Base-by-base conservation (phyloP, 2,797 vertebrate species). In the Sebastes jordani region DNA sequence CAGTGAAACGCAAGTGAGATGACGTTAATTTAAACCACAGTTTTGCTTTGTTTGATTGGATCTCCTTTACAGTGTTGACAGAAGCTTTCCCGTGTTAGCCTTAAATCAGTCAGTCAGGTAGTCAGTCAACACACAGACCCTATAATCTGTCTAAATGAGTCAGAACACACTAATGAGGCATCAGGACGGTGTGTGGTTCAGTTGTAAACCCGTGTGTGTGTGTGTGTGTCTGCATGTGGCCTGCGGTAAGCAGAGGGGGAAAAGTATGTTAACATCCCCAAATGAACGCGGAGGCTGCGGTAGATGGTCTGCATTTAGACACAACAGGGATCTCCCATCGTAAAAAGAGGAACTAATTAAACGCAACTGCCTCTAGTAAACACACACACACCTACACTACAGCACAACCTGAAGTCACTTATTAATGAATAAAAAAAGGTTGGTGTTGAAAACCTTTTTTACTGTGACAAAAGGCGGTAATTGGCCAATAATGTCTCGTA, bases 91-190 rank as follows among this genome's bases (percentile, higher is more conserved):
- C 2, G 18, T 16, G 22, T 65, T 52, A 34, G 58, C 59, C 49
- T 71, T 32, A 72, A 84, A 34, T 86, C 76, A 71, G 54, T 83
- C 71, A 76, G 62, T 66, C 5, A 80, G 84, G 63, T 58, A 66
- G 70, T 78, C 76, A 65, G 77, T 87, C 82, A 76, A 84, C 62
- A 80, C 36, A 29, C 46, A 74, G 63, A 87, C 72, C 72, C 74
- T 74, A 78, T 85, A 91, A 88, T 84, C 74, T 66, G 52, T 32
- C 71, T 88, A 80, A 90, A 91, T 86, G 81, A 91, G 73, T 92
- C 85, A 83, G 54, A 82, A 77, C 82, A 81, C 80, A 84, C 80
- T 82, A 90, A 92, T 25, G 62, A 91, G 84, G 76, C 76, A 84
- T 84, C 80, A 85, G 87, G 85, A 78, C 13, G 27, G 55, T 84